Conservation (phyloP, 2,888 invertebrate genomes). For the Schizotus pectinicornis region DNA sequence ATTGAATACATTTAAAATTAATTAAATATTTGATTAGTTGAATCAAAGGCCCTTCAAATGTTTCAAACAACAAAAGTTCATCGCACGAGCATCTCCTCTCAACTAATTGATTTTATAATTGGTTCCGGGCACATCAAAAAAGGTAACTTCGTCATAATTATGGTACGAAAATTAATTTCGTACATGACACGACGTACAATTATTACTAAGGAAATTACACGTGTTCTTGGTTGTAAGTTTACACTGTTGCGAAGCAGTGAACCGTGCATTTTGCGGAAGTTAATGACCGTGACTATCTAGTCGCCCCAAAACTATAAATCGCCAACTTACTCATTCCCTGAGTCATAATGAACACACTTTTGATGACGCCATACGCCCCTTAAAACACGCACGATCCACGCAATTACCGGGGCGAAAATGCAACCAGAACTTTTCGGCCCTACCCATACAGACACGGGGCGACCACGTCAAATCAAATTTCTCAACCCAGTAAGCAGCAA, state of each 20-base stretch:
- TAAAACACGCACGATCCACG: slow-evolving; percentile 8
- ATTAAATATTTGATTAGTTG: slow-evolving; percentile 33
- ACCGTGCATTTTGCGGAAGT: slow-evolving; percentile 32
- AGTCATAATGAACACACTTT: slow-evolving; percentile 31
- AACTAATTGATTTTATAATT: slow-evolving; percentile 26
- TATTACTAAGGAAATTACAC: slow-evolving; percentile 7
- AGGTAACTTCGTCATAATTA: too few relatives aligned
- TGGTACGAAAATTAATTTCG: too few relatives aligned
- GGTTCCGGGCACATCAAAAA: not conserved
- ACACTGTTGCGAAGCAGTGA: slow-evolving; percentile 16
- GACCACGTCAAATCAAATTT: not conserved
- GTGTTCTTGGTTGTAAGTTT: slow-evolving; percentile 10
- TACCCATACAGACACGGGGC: slow-evolving; percentile 5
- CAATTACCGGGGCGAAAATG: slow-evolving; percentile 17
- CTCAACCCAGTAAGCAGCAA: not conserved
- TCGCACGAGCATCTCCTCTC: slow-evolving; percentile 15
- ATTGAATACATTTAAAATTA: slow-evolving; percentile 32
- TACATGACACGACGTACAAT: not conserved
- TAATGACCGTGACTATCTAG: slow-evolving; percentile 40
- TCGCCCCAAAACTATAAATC: slow-evolving; percentile 33
- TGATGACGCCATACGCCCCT: slow-evolving; percentile 28
- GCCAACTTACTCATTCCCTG: slow-evolving; percentile 39
- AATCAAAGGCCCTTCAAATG: slow-evolving; percentile 28
- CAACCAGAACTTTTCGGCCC: not conserved
- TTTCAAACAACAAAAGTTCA: slow-evolving; percentile 23